Evolutionary conservation across 37 sponge, comb jelly and placozoan species (phyloP), one percentile per base, ranked within the genome.

Genomic region (Geodia barretti): DNA sequence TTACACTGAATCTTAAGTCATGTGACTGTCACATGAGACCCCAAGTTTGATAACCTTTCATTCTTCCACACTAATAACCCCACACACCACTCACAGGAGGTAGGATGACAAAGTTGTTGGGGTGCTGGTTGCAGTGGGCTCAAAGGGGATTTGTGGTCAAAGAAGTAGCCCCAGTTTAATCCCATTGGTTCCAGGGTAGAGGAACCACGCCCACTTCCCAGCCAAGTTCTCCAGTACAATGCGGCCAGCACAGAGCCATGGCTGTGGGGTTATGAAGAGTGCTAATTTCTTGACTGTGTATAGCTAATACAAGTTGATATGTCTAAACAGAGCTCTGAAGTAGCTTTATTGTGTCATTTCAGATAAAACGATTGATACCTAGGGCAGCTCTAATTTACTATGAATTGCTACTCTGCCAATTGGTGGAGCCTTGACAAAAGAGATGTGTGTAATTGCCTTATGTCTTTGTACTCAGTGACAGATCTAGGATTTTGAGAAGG

Each of bases 81-180:
- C 60, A 58, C 11, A 21, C 19, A 11, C 67, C 14, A 11, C 41
- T 60, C 47, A 25, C 41, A 71, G 28, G 88, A 83, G 8, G 88
- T 77, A 4, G 82, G 64, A 1, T 83, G 42, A 40, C 82, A 37
- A 36, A 83, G 63, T 40, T 87, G 82, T 62, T 87, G 82, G 25
- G 88, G 88, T 39, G 82, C 83, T 29, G 73, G 28, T 76, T 87
- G 82, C 54, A 82, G 82, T 54, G 82, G 88, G 39, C 83, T 82
- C 42, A 75, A 71, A 67, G 35, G 74, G 1, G 82, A 83, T 64
- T 82, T 87, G 75, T 87, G 88, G 39, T 87, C 88, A 73, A 87
- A 64, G 70, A 82, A 87, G 75, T 82, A 82, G 36, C 88, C 88
- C 88, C 88, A 87, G 58, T 81, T 87, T 66, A 87, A 75, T 2